Evolutionary conservation across 2,113 vertebrate genomes (phyloP), one percentile per base, ranked within the genome.

Genomic region (human (Homo sapiens)): DNA sequence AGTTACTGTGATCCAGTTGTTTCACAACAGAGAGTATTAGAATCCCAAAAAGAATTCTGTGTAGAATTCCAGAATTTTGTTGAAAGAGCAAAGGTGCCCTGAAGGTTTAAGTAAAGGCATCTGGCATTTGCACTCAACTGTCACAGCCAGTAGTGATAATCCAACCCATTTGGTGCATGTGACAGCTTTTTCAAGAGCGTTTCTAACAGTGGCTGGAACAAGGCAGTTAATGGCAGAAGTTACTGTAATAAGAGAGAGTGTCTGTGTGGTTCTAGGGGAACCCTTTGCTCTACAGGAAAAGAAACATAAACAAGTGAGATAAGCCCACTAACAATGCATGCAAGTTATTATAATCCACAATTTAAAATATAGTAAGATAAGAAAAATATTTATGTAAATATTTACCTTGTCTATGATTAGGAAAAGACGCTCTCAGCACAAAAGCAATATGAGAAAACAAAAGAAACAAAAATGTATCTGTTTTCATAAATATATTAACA

Each of bases 21-120:
- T 83, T 89, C 76, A 80, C 73, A 90, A 81, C 10, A 76, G 61
- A 90, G 57, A 61, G 55, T 70, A 88, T 80, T 3, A 80, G 61
- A 80, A 86, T 86, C 25, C 52, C 75, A n/a, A 90, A 66, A 96
- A 66, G 35, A 96, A 92, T 30, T 93, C 35, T 76, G 84, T 48
- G 23, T 25, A 86, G 40, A 66, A 64, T 64, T 64, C 12, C 61
- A 83, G 38, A 68, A 38, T 66, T 50, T 75, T 85, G 48, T 11
- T 68, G 20, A 66, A 89, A 94, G 32, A 88, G n/a, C 80, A 86
- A 93, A 94, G 68, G 18, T 79, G 11, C 30, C 61, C 89, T 18
- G 5, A 92, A 40, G 32, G 61, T 73, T 89, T 86, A 85, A 87
- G 40, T 81, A 79, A 92, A 86, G 85, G 89, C 40, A 66, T 50